Evolutionary conservation across 2,888 invertebrate genomes (phyloP), one percentile per base, ranked within the genome.

Genomic region (Dynastes grantii): DNA sequence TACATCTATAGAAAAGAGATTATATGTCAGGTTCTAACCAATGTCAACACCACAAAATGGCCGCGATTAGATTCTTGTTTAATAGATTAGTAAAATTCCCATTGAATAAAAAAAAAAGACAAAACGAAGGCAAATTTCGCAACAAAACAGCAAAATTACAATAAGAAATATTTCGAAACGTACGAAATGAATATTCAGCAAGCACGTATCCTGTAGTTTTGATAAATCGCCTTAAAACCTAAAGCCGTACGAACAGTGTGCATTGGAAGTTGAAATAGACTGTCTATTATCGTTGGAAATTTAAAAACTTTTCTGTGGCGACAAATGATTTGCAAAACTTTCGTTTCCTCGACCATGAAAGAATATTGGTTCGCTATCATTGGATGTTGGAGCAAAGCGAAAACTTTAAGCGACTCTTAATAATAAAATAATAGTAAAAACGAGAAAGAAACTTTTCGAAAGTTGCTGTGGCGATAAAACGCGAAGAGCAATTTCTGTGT

Each of bases 401-500:
- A 55, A 71, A 73, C 73, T 73, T 73, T 55, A 73, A 73, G 29
- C 13, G 58, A 58, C 55, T 73, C 55, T 29, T 73, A 73, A 40
- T 45, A 73, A 73, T 58, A 73, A 73, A 73, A 40, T 45, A 58
- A 73, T 58, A 61, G 51, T 73, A 73, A 58, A 73, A 58, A 11
- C 55, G 37, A 58, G 13, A 8, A 22, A 51, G 29, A 29, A 71
- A 73, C 37, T 40, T 67, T 67, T 49, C 27, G 58, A 11, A 37
- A 4, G 32, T 73, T 73, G 27, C 29, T 73, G 27, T 4, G 53
- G 29, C 32, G 55, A 51, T 51, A 68, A 27, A 49, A 51, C 22
- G 9, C 29, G 13, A 58, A 51, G 49, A 27, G 73, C 58, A 58
- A 55, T 40, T 73, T 22, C 40, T 61, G 73, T 73, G 37, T 73